phyloP scores from a whole-genome alignment of 2,797 vertebrate genomes.

The Smutsia gigantea region DNA sequence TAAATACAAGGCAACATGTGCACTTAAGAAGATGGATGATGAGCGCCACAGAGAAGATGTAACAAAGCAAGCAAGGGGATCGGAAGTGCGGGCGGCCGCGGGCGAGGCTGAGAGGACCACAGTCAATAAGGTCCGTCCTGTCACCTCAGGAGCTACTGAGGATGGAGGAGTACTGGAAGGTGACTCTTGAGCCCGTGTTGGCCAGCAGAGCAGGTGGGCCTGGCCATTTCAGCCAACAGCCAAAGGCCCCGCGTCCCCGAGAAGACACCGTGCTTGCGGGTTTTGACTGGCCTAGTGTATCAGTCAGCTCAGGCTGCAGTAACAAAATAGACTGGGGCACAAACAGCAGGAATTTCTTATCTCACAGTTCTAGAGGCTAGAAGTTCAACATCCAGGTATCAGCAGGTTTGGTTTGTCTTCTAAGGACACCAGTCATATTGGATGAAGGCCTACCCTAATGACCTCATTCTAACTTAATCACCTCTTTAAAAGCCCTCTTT shows the following conservation, averaged over 20 bases:
- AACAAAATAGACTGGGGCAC: neutral
- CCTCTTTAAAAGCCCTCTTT: neutral
- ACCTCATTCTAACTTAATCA: neutral
- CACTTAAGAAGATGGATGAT: neutral
- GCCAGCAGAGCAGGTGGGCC: neutral
- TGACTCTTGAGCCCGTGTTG: neutral
- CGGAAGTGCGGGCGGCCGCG: rapidly evolving
- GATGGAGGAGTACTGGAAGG: neutral
- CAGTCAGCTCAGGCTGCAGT: neutral
- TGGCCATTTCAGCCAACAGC: neutral
- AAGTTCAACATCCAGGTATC: neutral
- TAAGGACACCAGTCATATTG: neutral
- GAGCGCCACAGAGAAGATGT: neutral
- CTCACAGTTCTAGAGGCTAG: neutral
- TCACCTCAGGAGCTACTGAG: neutral
- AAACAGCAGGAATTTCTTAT: neutral
- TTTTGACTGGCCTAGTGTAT: neutral
- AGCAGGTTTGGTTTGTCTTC: neutral
- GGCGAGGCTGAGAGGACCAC: neutral
- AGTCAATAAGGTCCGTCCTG: rapidly evolving
- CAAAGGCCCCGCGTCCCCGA: neutral
- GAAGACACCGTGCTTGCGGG: neutral
- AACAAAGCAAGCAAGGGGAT: rapidly evolving
- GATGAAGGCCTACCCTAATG: neutral
- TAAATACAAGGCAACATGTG: neutral